Conservation (phyloP, 2,888 invertebrate species). For the Tachina fera region DNA sequence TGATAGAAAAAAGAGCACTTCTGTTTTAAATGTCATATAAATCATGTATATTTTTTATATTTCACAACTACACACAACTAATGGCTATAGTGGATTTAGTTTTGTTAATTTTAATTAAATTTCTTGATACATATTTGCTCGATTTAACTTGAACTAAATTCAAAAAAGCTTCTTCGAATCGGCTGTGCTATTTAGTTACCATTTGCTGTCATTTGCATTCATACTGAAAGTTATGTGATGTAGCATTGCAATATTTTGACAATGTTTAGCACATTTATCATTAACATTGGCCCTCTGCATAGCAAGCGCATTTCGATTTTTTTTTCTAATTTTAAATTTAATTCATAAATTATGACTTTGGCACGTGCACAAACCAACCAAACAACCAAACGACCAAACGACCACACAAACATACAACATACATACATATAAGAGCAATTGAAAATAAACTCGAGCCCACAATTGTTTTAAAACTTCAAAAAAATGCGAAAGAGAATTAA, state of each 20-base stretch:
- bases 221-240: neutral
- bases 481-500: neutral
- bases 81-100: too few relatives aligned
- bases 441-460: conserved; percentile 7
- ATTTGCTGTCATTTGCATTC: neutral
- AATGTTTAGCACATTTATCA: conserved; percentile 66
- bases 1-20: neutral
- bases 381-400: neutral
- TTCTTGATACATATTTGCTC: too few relatives aligned
- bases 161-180: neutral
- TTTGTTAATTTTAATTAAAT: too few relatives aligned
- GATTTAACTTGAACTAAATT: too few relatives aligned
- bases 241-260: conserved; percentile 53
- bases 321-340: conserved; percentile 67
- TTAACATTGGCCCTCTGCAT: conserved; percentile 44
- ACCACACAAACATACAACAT: neutral
- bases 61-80: too few relatives aligned
- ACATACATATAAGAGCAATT: conserved; percentile 27
- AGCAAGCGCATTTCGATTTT: neutral
- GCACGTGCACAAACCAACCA: conserved; percentile 70
- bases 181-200: neutral
- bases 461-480: conserved; percentile 14
- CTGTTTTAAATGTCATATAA: too few relatives aligned
- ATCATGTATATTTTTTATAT: too few relatives aligned
- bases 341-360: conserved; percentile 72